A percentile compares a stretch with the other conserved stretches of the same genome.
These are phyloP conservation scores for Notoglanidium macrostoma DNA, from an alignment of 2,797 vertebrate species.

Conservation along the genomic window DNA sequence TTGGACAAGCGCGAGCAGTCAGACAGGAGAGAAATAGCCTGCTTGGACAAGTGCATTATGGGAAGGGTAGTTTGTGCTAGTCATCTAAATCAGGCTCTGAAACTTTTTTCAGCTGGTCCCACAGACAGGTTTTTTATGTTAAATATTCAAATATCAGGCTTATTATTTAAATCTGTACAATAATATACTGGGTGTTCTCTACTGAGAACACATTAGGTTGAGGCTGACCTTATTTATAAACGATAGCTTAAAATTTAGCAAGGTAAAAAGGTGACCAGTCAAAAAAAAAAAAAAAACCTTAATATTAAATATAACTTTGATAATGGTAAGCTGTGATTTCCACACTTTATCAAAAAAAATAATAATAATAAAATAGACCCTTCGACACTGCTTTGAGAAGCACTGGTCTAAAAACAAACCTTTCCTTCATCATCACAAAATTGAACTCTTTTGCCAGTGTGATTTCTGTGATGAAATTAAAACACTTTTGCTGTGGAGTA, in stretches of 20 bases:
- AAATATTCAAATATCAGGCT: not conserved
- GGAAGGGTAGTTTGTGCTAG: slow-evolving; percentile 76
- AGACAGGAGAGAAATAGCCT: slow-evolving; percentile 38
- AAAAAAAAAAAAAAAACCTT: not conserved
- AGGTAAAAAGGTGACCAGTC: not conserved
- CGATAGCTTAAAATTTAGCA: not conserved
- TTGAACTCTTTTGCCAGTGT: not conserved
- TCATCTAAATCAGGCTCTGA: not conserved
- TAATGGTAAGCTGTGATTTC: not conserved
- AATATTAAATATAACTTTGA: not conserved
- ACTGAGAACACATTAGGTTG: not conserved
- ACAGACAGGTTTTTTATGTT: not conserved
- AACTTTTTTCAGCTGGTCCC: not conserved
- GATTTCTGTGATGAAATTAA: not conserved
- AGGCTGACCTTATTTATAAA: not conserved
- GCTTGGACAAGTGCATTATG: slow-evolving; percentile 60
- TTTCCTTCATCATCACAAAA: not conserved
- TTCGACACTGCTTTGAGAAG: no score
- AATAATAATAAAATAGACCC: not conserved
- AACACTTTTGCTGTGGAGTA: not conserved
- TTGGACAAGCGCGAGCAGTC: slow-evolving; percentile 73
- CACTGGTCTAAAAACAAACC: not conserved
- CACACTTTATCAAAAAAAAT: not conserved
- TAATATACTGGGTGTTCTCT: not conserved
- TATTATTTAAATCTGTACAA: not conserved